These are phyloP conservation scores for Ernsta delagoae DNA, from an alignment of 2,888 invertebrate genomes.

Conservation along the genomic window DNA sequence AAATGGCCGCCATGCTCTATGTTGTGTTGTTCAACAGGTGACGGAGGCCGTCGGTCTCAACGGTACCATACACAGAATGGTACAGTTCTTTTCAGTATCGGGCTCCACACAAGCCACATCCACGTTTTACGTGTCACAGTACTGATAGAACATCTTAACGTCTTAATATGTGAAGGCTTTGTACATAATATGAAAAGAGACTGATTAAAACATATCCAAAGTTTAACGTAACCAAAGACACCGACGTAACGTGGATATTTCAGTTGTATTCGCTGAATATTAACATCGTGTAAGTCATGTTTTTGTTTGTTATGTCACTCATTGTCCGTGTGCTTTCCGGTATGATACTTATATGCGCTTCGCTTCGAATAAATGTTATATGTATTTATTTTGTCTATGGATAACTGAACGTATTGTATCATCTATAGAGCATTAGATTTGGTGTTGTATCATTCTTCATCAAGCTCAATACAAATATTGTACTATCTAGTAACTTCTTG, in stretches of 20 bases:
- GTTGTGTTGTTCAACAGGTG: constrained; percentile 86
- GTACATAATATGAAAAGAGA: constrained; percentile 80
- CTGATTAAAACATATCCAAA: constrained; percentile 77
- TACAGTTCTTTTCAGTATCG: constrained; percentile 86
- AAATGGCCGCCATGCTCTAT: constrained; percentile 73
- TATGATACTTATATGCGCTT: constrained; percentile 73
- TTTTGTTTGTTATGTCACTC: constrained; percentile 82
- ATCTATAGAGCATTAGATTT: constrained; percentile 40
- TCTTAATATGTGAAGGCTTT: constrained; percentile 66
- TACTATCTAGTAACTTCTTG: constrained; percentile 14
- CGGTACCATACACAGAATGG: constrained; percentile 87
- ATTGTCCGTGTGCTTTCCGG: constrained; percentile 82
- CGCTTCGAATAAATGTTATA: constrained; percentile 67
- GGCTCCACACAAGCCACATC: constrained; percentile 86
- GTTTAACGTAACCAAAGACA: constrained; percentile 75
- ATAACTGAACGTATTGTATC: constrained; percentile 39
- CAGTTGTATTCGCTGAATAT: constrained; percentile 75
- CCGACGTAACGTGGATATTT: constrained; percentile 70
- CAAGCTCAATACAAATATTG: constrained; percentile 20
- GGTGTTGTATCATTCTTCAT: constrained; percentile 37
- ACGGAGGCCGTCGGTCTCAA: constrained; percentile 86
- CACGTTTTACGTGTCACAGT: constrained; percentile 87
- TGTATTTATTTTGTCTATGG: constrained; percentile 40
- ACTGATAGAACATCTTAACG: constrained; percentile 70
- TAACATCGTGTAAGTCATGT: constrained; percentile 82